phyloP scores from a whole-genome alignment of 2,113 vertebrate genomes.

The Acanthisitta chloris region DNA sequence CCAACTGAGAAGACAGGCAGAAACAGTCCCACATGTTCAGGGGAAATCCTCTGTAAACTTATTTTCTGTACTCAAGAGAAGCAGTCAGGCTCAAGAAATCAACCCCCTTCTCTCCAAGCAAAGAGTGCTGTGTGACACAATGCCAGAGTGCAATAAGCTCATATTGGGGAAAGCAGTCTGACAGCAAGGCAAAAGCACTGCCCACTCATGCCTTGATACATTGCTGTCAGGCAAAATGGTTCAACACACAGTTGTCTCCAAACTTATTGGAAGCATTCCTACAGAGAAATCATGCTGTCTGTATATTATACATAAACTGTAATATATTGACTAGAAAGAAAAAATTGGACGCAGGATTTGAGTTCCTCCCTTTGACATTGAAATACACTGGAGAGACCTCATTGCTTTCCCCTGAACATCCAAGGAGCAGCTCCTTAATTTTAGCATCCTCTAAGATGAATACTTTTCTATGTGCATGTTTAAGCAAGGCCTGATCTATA shows the following conservation, averaged over 20 bases:
- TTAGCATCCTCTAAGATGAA: neutral
- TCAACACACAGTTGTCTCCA: neutral
- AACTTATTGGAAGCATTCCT: neutral
- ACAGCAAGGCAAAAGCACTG: neutral
- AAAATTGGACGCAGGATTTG: neutral
- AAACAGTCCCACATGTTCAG: neutral
- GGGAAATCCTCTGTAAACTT: constrained; percentile 4
- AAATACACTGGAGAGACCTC: neutral
- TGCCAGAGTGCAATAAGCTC: neutral
- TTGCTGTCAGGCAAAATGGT: neutral
- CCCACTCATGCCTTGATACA: neutral
- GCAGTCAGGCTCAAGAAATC: neutral
- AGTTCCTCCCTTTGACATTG: neutral
- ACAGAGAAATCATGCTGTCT: neutral
- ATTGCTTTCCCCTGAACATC: neutral
- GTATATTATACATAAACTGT: neutral
- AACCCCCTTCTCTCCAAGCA: neutral
- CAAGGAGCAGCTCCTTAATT: neutral
- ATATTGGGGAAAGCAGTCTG: neutral
- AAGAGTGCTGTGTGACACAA: neutral
- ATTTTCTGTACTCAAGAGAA: neutral
- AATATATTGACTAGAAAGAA: neutral
- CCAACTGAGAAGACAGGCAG: constrained; percentile 38
- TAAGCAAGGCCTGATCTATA: neutral
- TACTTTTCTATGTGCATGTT: neutral